A percentile compares a stretch with the other conserved stretches of the same genome.
Evolutionary conservation across 2,113 vertebrate species (phyloP).

Genomic region (Glareola pratincola): DNA sequence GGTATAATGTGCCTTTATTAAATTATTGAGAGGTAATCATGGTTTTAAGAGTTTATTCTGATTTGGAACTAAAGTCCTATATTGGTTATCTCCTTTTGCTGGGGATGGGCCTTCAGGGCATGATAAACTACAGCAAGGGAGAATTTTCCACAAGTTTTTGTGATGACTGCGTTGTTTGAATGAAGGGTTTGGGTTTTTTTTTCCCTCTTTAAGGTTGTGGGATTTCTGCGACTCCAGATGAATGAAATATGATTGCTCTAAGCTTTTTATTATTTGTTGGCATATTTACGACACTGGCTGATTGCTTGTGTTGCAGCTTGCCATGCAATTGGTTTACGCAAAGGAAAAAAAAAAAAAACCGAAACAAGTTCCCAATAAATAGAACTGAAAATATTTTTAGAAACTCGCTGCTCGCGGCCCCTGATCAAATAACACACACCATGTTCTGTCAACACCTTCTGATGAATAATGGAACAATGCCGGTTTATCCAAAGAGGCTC

Average conservation of each 20-base stretch:
- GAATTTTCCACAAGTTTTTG: neutral
- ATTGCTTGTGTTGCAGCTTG: neutral
- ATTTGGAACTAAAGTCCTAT: fast-evolving
- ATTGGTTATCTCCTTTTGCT: neutral
- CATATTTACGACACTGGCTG: neutral
- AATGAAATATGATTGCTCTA: neutral
- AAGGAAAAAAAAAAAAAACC: neutral
- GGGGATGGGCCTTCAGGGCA: neutral
- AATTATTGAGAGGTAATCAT: neutral
- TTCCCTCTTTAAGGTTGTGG: neutral
- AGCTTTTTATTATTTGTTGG: neutral
- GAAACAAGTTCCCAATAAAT: neutral
- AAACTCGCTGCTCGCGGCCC: neutral
- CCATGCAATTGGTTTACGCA: neutral
- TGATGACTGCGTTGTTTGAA: neutral
- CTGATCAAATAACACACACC: neutral
- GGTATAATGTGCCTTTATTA: neutral
- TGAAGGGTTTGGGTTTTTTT: neutral
- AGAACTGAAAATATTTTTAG: slow-evolving; percentile 44
- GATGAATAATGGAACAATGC: slow-evolving; percentile 8
- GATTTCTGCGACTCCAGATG: neutral
- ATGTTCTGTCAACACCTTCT: neutral
- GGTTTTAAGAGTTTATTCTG: neutral
- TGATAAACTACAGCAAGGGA: neutral
- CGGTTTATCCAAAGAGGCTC: neutral